These are phyloP conservation scores for Eumerus sabulonum DNA, from an alignment of 2,888 invertebrate genomes.

Conservation along the genomic window DNA sequence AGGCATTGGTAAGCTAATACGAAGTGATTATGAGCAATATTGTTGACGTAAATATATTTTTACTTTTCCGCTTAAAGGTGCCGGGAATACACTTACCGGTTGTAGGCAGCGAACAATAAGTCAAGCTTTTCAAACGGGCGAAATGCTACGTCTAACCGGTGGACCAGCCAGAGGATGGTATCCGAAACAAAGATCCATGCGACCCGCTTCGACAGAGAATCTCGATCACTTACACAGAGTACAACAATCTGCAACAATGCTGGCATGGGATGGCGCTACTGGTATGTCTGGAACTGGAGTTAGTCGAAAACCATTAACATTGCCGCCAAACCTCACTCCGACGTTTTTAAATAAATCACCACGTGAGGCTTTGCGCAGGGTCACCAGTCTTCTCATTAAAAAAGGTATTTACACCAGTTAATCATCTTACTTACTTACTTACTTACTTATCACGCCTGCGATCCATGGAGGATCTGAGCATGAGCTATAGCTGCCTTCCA, in stretches of 20 bases:
- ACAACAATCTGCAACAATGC: constrained; percentile 78
- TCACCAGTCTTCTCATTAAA: constrained; percentile 92
- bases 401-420: constrained; percentile 81
- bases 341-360: constrained; percentile 94
- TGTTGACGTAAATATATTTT: no score
- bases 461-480: no score
- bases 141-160: constrained; percentile 87
- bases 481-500: no score
- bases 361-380: constrained; percentile 90
- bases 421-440: no score
- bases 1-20: constrained; percentile 73
- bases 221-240: constrained; percentile 84
- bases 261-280: constrained; percentile 79
- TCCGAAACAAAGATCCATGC: constrained; percentile 84
- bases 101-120: constrained; percentile 80
- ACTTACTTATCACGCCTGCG: no score
- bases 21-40: no score
- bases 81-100: constrained; percentile 80
- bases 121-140: constrained; percentile 85
- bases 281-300: constrained; percentile 80
- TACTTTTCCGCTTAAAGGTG: constrained; percentile 57
- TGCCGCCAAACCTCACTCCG: constrained; percentile 92
- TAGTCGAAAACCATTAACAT: constrained; percentile 88
- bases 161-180: constrained; percentile 93
- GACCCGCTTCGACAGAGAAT: constrained; percentile 92